Conservation (phyloP, 2,113 vertebrate genomes). For the Takifugu flavidus region DNA sequence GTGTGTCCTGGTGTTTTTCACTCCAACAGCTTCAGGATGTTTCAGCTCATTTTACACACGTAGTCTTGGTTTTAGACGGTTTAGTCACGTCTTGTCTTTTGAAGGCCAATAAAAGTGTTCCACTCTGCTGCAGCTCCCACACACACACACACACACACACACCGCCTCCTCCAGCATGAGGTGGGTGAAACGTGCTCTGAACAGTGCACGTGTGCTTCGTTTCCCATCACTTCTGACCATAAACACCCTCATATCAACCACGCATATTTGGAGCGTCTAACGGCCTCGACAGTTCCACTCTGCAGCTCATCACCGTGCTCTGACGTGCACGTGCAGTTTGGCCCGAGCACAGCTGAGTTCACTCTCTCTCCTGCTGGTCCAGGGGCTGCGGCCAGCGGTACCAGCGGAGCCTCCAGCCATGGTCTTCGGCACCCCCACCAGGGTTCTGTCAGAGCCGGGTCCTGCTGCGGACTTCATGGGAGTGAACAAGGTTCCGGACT, state of each 20-base stretch:
- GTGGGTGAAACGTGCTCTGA: conserved; percentile 15
- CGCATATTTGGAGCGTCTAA: not conserved
- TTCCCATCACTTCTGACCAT: no score
- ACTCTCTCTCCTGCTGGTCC: not conserved
- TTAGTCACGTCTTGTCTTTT: conserved; percentile 9
- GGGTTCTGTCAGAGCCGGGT: conserved; percentile 70
- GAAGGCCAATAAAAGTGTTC: conserved; percentile 13
- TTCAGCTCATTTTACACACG: no score
- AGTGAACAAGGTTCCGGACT: conserved; percentile 83
- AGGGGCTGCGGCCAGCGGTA: conserved; percentile 82
- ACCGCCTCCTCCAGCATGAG: conserved; percentile 36
- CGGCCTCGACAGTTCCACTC: no score
- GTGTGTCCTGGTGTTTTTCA: no score
- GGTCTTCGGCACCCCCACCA: conserved; percentile 83
- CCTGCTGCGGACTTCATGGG: conserved; percentile 66
- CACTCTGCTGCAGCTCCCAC: conserved; percentile 4
- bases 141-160: conserved; percentile 11
- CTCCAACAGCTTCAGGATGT: no score
- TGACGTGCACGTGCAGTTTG: not conserved
- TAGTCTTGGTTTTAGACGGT: not conserved
- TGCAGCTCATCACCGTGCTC: not conserved
- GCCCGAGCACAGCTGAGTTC: not conserved
- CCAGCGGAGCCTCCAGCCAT: conserved; percentile 77
- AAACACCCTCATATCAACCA: no score
- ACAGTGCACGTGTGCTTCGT: not conserved